These are phyloP conservation scores for Orchesella flavescens DNA, from an alignment of 2,888 invertebrate species.

Conservation along the genomic window DNA sequence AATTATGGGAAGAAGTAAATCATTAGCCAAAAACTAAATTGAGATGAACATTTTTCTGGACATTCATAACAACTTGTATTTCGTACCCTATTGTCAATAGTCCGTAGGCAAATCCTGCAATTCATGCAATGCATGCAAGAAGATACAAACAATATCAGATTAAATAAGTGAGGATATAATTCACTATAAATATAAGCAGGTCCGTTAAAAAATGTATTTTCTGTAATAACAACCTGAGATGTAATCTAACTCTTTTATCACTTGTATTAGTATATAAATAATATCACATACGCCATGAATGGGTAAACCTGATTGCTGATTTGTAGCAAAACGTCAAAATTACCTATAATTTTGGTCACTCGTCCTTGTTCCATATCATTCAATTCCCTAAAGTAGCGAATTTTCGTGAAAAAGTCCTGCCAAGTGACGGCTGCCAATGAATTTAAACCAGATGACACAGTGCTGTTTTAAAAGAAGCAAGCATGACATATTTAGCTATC, in stretches of 20 bases:
- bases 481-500: not conserved
- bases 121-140: not conserved
- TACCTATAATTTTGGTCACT: conserved; percentile 71
- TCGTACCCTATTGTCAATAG: conserved; percentile 63
- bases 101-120: conserved; percentile 65
- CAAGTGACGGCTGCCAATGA: conserved; percentile 73
- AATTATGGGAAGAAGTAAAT: too few species aligned
- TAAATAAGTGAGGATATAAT: too few species aligned
- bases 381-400: conserved; percentile 66
- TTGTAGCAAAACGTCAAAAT: too few species aligned
- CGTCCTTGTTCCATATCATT: conserved; percentile 67
- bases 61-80: conserved; percentile 1
- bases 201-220: too few species aligned
- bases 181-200: too few species aligned
- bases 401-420: conserved; percentile 72
- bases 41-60: not conserved
- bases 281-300: too few species aligned
- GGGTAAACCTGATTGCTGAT: too few species aligned
- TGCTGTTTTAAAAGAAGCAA: conserved; percentile 71
- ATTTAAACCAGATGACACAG: conserved; percentile 72
- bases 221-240: too few species aligned
- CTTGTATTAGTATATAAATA: too few species aligned
- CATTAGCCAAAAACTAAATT: not conserved
- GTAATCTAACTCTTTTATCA: too few species aligned
- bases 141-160: not conserved